Conservation (phyloP, 2,113 vertebrate genomes). For the Lepus timidus region DNA sequence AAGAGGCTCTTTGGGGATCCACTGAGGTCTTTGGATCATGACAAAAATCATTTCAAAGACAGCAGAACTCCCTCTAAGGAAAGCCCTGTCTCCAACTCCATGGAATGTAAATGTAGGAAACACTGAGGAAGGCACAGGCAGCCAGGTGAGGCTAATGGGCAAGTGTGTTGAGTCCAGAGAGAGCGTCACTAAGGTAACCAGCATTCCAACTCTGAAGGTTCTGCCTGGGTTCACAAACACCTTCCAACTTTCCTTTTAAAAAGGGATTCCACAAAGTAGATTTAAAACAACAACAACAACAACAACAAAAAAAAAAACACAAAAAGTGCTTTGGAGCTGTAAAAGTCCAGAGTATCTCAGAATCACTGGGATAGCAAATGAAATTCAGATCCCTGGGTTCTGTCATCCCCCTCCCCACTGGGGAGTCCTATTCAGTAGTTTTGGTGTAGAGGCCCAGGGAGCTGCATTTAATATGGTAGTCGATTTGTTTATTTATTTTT, state of each 20-base stretch:
- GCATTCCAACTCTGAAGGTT: not conserved
- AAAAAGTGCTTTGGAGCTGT: not conserved
- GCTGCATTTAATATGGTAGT: not conserved
- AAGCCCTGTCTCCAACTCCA: not conserved
- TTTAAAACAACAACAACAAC: not conserved
- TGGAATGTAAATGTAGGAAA: not conserved
- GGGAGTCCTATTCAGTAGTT: not conserved
- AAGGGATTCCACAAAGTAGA: not conserved
- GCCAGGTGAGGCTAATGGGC: not conserved
- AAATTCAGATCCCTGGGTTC: not conserved
- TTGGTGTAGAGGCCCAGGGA: not conserved
- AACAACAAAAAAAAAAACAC: not conserved
- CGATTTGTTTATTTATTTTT: not conserved
- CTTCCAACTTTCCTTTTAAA: constrained; percentile 39
- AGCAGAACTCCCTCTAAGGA: not conserved
- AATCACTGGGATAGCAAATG: not conserved
- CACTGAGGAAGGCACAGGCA: not conserved
- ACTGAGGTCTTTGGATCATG: not conserved
- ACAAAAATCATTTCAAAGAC: constrained; percentile 37
- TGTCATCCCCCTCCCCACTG: too few relatives aligned
- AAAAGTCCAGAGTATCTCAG: not conserved
- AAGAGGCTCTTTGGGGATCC: not conserved
- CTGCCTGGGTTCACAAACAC: constrained; percentile 19
- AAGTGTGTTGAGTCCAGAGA: not conserved
- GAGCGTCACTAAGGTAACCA: not conserved